These are phyloP conservation scores for Tribolium castaneum DNA, from an alignment of 1,140 invertebrate genomes.

Conservation along the genomic window DNA sequence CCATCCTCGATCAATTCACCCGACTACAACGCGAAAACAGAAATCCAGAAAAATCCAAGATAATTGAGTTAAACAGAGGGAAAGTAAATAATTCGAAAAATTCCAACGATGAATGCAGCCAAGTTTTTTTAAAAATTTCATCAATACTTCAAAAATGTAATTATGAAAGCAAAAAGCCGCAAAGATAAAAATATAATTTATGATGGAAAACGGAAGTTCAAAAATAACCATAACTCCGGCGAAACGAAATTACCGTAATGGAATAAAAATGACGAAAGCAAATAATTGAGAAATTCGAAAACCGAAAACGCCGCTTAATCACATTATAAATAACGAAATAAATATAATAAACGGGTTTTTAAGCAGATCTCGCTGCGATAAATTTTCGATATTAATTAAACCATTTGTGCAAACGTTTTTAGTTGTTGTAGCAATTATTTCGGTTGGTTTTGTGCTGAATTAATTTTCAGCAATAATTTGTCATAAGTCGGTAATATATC, in stretches of 20 bases:
- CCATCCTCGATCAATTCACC: conserved; percentile 3
- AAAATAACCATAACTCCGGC: neutral
- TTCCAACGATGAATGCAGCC: neutral
- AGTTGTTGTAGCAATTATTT: conserved; percentile 19
- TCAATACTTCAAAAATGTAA: neutral
- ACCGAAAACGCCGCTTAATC: neutral
- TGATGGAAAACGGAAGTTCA: neutral
- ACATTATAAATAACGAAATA: neutral
- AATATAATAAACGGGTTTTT: neutral
- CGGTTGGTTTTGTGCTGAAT: conserved; percentile 29
- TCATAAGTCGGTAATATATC: conserved; percentile 36
- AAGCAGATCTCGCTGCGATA: neutral
- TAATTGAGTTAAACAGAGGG: conserved; percentile 1
- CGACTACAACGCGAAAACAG: conserved; percentile 3
- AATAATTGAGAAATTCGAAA: neutral
- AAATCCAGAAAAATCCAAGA: conserved; percentile 9
- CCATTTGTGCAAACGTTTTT: neutral
- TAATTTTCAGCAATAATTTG: conserved; percentile 41
- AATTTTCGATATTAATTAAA: conserved; percentile 15
- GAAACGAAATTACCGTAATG: neutral
- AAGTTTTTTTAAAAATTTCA: too few relatives aligned
- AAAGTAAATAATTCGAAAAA: conserved; percentile 7
- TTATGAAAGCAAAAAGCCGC: neutral
- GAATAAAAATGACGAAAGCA: conserved; percentile 2
- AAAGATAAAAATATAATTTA: neutral